phyloP scores from a whole-genome alignment of 2,888 invertebrate genomes.

The Odontomyia ornata region DNA sequence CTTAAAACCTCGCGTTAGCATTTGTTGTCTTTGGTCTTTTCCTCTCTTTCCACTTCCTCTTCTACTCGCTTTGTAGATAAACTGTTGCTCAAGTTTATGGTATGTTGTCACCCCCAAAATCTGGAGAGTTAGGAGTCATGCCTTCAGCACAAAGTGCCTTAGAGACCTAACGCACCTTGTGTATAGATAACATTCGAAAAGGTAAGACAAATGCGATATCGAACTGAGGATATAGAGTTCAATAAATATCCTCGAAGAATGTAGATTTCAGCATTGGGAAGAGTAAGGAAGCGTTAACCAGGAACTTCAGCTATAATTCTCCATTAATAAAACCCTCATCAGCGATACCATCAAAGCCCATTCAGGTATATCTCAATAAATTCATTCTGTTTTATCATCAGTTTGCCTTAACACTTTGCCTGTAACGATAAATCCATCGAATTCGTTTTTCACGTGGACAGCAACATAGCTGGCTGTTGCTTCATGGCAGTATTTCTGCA shows the following conservation, averaged over 20 bases:
- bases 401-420: neutral
- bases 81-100: conserved; percentile 34
- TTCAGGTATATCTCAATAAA: neutral
- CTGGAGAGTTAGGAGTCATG: neutral
- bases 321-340: too few relatives aligned
- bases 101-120: conserved; percentile 12
- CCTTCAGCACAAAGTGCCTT: neutral
- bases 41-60: neutral
- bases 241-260: too few relatives aligned
- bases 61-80: neutral
- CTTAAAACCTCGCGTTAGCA: neutral
- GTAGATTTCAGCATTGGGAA: too few relatives aligned
- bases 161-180: conserved; percentile 18
- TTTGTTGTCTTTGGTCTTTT: conserved; percentile 1
- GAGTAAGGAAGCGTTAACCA: too few relatives aligned
- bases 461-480: neutral
- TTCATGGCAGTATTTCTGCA: neutral
- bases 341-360: too few relatives aligned
- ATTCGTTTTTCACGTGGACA: neutral
- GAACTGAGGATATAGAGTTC: too few relatives aligned
- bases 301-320: too few relatives aligned
- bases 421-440: neutral
- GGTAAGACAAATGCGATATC: too few relatives aligned
- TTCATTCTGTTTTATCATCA: neutral
- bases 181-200: neutral